Evolutionary conservation across 2,113 vertebrate genomes (phyloP).

Genomic region (Embiotoca jacksoni): DNA sequence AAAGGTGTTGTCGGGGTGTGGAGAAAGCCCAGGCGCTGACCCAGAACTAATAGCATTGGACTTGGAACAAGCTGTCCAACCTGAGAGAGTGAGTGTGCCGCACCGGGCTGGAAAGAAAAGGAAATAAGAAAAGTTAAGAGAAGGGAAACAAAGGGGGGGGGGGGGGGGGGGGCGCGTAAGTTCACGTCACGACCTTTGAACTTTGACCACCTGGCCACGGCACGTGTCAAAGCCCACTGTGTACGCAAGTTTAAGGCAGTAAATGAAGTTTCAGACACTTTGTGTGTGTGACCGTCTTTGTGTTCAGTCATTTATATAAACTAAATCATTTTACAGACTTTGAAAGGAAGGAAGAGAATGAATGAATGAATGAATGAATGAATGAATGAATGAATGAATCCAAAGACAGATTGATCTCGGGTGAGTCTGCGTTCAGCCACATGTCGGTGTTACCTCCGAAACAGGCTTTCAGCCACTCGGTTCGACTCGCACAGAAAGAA

Average conservation of each 20-base stretch:
- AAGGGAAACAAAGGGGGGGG: not conserved
- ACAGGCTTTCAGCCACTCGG: no score
- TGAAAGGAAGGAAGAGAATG: no score
- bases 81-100: constrained; percentile 63
- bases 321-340: no score
- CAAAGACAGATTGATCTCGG: no score
- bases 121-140: constrained; percentile 72
- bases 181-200: constrained; percentile 40
- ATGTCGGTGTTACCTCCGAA: no score
- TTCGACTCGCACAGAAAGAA: no score
- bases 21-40: constrained; percentile 80
- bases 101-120: constrained; percentile 36
- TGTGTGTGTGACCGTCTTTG: not conserved
- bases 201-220: constrained; percentile 24
- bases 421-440: no score
- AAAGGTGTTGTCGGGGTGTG: constrained; percentile 83
- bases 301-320: no score
- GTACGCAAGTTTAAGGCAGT: not conserved
- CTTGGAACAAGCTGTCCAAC: constrained; percentile 83
- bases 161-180: not conserved
- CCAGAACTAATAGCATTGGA: constrained; percentile 87
- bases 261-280: not conserved
- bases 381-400: no score
- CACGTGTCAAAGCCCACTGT: constrained; percentile 18
- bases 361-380: no score